Base-by-base conservation (phyloP, 2,113 vertebrate genomes). In the Urocynchramus pylzowi region DNA sequence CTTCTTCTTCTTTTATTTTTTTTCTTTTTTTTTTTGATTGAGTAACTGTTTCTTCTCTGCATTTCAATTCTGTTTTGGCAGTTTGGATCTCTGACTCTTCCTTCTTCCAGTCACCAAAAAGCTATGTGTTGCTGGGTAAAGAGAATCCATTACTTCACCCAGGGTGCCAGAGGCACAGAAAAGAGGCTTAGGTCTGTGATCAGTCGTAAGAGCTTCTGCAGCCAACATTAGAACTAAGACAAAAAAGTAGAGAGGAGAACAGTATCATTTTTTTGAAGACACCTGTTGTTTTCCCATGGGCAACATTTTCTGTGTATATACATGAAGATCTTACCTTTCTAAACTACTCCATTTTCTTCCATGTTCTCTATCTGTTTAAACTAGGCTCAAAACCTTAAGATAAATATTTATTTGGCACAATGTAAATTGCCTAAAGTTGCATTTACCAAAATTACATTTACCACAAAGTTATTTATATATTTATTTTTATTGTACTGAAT, bases 71-170 rank as follows among this genome's bases (percentile, higher is more conserved):
- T 85, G 42, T 50, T 93, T 84, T 41, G 59, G 45, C n/a, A 91
- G 30, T 24, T 35, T 41, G 30, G 23, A 85, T 85, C 67, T 61
- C 81, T 3, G 10, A 67, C 42, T 90, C 50, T 57, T 76, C 49
- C n/a, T 80, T 87, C 67, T 54, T 83, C 67, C 54, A 85, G 23
- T 23, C 42, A 83, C 67, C 63, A 80, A 68, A 85, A 90, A 70
- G 75, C 59, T 80, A 83, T 7, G 3, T 2, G 82, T 90, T 94
- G 87, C 91, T 70, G 75, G 78, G 54, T 31, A 42, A 93, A 91
- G 42, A 90, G 74, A 96, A 95, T 88, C 75, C 59, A 91, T 89
- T 87, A 79, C 53, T 65, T 93, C 93, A 96, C 8, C 37, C 41
- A 27, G n/a, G 21, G 28, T 17, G 54, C 28, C 42, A 61, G 49